These are phyloP conservation scores for Athene noctua DNA, from an alignment of 2,113 vertebrate species.

Conservation along the genomic window DNA sequence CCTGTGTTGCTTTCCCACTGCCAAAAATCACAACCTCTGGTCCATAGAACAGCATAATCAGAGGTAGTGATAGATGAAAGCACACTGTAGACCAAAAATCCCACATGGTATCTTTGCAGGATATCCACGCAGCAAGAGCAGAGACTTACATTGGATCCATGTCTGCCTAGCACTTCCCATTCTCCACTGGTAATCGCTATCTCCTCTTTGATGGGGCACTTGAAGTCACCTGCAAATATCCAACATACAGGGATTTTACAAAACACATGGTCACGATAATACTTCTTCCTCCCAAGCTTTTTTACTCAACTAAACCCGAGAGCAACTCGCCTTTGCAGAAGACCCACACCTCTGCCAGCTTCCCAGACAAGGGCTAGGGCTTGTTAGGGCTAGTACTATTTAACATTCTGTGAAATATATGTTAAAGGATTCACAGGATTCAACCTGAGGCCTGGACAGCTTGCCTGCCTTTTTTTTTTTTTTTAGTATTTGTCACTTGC, in stretches of 20 bases:
- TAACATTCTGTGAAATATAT: background rate
- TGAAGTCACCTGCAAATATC: slow-evolving; percentile 77
- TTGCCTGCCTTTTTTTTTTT: background rate
- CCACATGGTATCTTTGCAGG: background rate
- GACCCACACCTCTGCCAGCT: background rate
- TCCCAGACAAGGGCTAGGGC: background rate
- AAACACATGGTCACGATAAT: background rate
- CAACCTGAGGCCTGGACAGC: background rate
- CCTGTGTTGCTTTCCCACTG: background rate
- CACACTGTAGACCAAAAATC: background rate
- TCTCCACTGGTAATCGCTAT: slow-evolving; percentile 78
- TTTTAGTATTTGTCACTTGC: background rate
- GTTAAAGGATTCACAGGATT: background rate
- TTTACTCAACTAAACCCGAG: background rate
- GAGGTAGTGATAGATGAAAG: background rate
- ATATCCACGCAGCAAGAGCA: background rate
- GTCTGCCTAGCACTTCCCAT: slow-evolving; percentile 84
- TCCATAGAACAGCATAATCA: background rate
- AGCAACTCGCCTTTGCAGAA: background rate
- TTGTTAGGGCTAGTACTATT: background rate
- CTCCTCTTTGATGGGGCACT: slow-evolving; percentile 82
- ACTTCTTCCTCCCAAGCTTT: background rate
- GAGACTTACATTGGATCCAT: slow-evolving; percentile 79
- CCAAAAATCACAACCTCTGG: background rate
- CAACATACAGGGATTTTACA: background rate